Percentiles rank a stretch among this genome's conserved stretches.
These are phyloP conservation scores for Aphidius colemani DNA, from an alignment of 2,888 invertebrate genomes.

Conservation along the genomic window DNA sequence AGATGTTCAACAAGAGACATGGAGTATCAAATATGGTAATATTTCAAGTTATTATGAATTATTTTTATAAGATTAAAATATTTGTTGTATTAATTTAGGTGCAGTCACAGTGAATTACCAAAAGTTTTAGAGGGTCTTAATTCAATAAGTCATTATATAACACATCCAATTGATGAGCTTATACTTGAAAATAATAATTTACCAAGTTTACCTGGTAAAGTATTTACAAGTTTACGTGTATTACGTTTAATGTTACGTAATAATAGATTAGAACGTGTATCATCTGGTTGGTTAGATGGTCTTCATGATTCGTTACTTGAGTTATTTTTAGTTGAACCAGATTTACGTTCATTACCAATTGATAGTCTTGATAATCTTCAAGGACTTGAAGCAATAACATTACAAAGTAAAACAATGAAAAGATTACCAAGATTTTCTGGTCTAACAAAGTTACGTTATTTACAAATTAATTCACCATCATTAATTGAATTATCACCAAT, in stretches of 20 bases:
- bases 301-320: conserved; percentile 79
- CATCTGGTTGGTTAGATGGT: conserved; percentile 80
- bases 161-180: conserved; percentile 79
- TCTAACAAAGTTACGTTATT: conserved; percentile 73
- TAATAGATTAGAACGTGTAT: conserved; percentile 80
- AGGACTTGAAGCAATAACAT: conserved; percentile 80
- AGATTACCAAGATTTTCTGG: conserved; percentile 76
- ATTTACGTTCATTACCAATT: conserved; percentile 76
- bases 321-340: conserved; percentile 83
- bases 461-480: conserved; percentile 73
- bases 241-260: conserved; percentile 81
- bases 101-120: conserved; percentile 86
- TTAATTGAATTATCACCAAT: conserved; percentile 70
- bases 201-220: conserved; percentile 81
- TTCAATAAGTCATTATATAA: conserved; percentile 70
- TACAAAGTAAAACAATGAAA: conserved; percentile 78
- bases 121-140: conserved; percentile 77
- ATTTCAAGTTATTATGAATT: too few species aligned
- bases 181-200: conserved; percentile 87
- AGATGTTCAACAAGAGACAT: conserved; percentile 77
- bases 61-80: neutral
- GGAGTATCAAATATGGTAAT: conserved; percentile 88
- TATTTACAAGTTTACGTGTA: conserved; percentile 77
- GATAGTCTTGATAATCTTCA: conserved; percentile 77
- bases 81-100: conserved; percentile 63